phyloP scores from a whole-genome alignment of 2,797 vertebrate genomes.

The Echiichthys vipera region DNA sequence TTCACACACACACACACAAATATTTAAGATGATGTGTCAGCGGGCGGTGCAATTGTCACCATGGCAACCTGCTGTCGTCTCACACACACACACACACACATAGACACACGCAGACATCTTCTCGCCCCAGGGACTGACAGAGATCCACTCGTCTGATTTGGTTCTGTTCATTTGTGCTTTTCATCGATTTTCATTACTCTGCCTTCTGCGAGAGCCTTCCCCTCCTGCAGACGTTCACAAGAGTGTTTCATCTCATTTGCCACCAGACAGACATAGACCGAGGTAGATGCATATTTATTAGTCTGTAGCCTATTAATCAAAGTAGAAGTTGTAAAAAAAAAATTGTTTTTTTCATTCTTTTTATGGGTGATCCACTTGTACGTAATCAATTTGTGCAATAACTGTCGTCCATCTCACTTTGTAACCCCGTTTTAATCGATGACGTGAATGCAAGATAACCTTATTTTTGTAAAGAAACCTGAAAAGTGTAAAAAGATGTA shows the following conservation, averaged over 20 bases:
- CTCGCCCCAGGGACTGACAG: conserved; percentile 18
- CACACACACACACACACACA: background rate
- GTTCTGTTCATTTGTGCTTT: conserved; percentile 57
- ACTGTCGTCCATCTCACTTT: conserved; percentile 79
- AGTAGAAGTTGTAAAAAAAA: conserved; percentile 56
- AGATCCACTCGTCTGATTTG: conserved; percentile 47
- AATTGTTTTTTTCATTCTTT: conserved; percentile 43
- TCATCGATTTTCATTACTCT: conserved; percentile 44
- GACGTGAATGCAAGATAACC: conserved; percentile 78
- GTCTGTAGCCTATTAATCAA: conserved; percentile 70
- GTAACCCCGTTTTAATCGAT: conserved; percentile 76
- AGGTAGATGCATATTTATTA: conserved; percentile 77
- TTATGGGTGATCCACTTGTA: conserved; percentile 66
- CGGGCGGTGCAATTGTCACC: conserved; percentile 53
- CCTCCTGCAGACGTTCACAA: conserved; percentile 9
- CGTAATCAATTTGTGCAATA: conserved; percentile 84
- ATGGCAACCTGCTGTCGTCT: conserved; percentile 51
- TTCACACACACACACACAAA: conserved; percentile 34
- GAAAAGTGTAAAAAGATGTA: conserved; percentile 74
- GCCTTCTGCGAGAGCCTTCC: conserved; percentile 19
- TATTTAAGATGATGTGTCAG: conserved; percentile 43
- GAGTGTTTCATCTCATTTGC: conserved; percentile 51
- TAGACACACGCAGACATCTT: too few relatives aligned
- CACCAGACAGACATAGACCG: conserved; percentile 37
- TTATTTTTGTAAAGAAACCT: conserved; percentile 84